Evolutionary conservation across 2,797 vertebrate species (phyloP).

Genomic region (Acanthiza pusilla): DNA sequence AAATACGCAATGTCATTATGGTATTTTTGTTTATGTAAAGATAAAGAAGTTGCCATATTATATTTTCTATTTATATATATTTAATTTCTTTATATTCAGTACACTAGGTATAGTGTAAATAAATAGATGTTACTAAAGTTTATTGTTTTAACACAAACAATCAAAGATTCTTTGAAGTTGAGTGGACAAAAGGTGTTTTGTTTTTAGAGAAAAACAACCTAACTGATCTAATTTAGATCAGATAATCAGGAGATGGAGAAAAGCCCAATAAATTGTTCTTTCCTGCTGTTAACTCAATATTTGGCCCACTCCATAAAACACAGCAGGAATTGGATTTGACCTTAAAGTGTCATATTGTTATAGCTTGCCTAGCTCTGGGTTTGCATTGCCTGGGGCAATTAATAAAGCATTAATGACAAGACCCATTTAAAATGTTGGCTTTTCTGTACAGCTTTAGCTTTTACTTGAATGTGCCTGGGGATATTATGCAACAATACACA

Average conservation of each 20-base stretch:
- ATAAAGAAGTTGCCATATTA: neutral
- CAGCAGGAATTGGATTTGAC: conserved; percentile 91
- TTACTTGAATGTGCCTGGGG: conserved; percentile 81
- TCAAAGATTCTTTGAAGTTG: conserved; percentile 57
- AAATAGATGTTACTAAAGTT: neutral
- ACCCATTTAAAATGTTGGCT: conserved; percentile 94
- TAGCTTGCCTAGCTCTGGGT: conserved; percentile 84
- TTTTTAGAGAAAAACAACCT: conserved; percentile 59
- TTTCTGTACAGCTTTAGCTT: conserved; percentile 87
- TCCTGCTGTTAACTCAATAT: conserved; percentile 88
- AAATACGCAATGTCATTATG: neutral
- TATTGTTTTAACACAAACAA: conserved; percentile 30
- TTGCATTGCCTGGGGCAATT: conserved; percentile 91
- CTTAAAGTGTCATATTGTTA: conserved; percentile 98
- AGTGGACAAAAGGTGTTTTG: conserved; percentile 56
- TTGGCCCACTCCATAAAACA: conserved; percentile 85
- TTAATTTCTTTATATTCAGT: neutral
- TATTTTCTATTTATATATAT: neutral
- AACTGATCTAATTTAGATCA: conserved; percentile 71
- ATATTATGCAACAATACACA: conserved; percentile 78
- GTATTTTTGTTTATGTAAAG: neutral
- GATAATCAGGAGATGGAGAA: conserved; percentile 73
- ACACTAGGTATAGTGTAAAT: neutral
- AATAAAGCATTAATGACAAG: conserved; percentile 99
- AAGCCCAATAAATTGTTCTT: conserved; percentile 77